Conservation (phyloP, 2,113 vertebrate genomes). For the Tichodroma muraria region DNA sequence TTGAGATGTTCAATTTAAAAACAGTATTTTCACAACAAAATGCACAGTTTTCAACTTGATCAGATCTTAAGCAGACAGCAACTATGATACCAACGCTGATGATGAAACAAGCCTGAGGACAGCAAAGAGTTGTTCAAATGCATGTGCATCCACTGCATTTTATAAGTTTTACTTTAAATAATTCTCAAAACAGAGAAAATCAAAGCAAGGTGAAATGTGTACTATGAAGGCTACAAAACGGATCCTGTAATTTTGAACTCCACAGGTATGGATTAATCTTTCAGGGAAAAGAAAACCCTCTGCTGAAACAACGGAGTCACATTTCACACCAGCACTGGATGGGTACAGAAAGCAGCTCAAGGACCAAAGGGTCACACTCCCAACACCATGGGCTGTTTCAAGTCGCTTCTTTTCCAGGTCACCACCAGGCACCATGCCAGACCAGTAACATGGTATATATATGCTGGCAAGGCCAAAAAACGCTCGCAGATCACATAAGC, state of each 20-base stretch:
- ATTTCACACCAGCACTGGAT: rapidly evolving
- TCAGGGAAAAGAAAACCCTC: not conserved
- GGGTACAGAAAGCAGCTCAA: not conserved
- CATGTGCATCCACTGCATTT: not conserved
- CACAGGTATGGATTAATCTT: rapidly evolving
- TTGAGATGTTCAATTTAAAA: not conserved
- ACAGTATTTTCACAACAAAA: not conserved
- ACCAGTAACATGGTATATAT: rapidly evolving
- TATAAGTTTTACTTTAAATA: not conserved
- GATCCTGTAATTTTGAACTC: not conserved
- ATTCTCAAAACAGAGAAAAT: not conserved
- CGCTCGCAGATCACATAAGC: no score
- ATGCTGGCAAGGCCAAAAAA: not conserved
- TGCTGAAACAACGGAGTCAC: rapidly evolving
- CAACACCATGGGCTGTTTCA: rapidly evolving
- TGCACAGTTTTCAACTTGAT: not conserved
- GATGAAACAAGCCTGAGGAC: not conserved
- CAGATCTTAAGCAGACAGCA: not conserved
- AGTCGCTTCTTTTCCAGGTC: not conserved
- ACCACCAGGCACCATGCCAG: not conserved
- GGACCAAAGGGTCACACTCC: not conserved
- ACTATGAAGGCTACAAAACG: not conserved
- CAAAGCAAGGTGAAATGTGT: not conserved
- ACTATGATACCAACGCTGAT: not conserved
- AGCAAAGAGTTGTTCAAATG: not conserved